A percentile compares a stretch with the other conserved stretches of the same genome.
phyloP scores from a whole-genome alignment of 2,113 vertebrate genomes.

The Panurus biarmicus region DNA sequence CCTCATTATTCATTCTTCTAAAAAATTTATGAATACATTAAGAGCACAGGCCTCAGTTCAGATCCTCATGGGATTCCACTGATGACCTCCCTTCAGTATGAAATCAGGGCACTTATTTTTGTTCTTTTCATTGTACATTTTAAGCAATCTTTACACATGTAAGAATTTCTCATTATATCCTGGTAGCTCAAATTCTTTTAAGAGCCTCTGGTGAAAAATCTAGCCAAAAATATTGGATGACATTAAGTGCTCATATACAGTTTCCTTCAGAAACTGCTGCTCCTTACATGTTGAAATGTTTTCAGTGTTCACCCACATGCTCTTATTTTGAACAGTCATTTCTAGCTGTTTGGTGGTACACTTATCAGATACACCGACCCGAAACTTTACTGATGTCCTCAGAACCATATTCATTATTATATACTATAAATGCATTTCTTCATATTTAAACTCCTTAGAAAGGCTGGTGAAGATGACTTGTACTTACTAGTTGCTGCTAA shows the following conservation, averaged over 20 bases:
- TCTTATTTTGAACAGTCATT: neutral
- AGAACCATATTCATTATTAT: neutral
- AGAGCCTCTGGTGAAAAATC: neutral
- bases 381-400: neutral
- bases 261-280: neutral
- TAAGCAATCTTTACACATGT: neutral
- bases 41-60: neutral
- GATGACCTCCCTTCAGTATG: neutral
- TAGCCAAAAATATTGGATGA: neutral
- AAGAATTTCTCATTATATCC: neutral
- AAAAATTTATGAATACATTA: constrained; percentile 15
- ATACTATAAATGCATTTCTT: neutral
- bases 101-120: constrained; percentile 24
- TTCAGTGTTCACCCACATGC: neutral
- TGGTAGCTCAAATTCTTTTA: neutral
- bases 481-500: neutral
- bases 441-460: neutral
- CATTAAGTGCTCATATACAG: neutral
- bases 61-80: neutral
- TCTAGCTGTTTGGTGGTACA: neutral
- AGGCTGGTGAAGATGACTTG: neutral
- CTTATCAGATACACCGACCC: neutral
- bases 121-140: neutral
- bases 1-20: constrained; percentile 8
- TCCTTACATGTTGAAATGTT: neutral